These are phyloP conservation scores for Guaruba guarouba DNA, from an alignment of 2,113 vertebrate species.

Conservation along the genomic window DNA sequence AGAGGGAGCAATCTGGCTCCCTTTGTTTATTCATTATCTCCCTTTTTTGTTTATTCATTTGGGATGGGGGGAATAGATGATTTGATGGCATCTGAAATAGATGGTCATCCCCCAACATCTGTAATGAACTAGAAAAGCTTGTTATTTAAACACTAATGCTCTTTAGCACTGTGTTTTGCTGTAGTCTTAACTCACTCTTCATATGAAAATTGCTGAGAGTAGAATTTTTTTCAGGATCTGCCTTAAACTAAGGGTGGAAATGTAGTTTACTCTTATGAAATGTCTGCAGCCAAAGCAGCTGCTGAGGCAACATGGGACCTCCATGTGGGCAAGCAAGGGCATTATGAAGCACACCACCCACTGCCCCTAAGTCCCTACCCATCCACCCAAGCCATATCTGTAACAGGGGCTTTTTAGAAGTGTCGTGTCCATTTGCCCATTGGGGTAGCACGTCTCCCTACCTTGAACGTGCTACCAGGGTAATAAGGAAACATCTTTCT, in stretches of 20 bases:
- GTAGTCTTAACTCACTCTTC: fast-evolving
- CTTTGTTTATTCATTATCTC: background rate
- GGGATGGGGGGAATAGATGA: background rate
- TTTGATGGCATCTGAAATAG: background rate
- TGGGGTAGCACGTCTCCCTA: background rate
- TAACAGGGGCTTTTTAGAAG: background rate
- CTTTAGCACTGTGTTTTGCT: background rate
- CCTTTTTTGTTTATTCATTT: background rate
- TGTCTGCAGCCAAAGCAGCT: background rate
- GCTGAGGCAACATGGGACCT: background rate
- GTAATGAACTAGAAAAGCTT: background rate
- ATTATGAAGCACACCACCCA: background rate
- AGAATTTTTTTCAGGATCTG: background rate
- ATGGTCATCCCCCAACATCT: background rate
- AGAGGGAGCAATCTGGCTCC: background rate
- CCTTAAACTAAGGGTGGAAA: background rate
- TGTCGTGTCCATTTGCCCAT: background rate
- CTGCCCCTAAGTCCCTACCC: background rate
- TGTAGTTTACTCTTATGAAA: background rate
- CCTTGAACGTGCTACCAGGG: background rate
- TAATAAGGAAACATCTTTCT: slow-evolving; percentile 4
- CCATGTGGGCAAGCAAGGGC: background rate
- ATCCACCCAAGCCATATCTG: background rate
- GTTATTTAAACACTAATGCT: background rate
- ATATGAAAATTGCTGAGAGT: background rate